Conservation (phyloP, 64 coral and sea anemone genomes). For the Montipora sp. region DNA sequence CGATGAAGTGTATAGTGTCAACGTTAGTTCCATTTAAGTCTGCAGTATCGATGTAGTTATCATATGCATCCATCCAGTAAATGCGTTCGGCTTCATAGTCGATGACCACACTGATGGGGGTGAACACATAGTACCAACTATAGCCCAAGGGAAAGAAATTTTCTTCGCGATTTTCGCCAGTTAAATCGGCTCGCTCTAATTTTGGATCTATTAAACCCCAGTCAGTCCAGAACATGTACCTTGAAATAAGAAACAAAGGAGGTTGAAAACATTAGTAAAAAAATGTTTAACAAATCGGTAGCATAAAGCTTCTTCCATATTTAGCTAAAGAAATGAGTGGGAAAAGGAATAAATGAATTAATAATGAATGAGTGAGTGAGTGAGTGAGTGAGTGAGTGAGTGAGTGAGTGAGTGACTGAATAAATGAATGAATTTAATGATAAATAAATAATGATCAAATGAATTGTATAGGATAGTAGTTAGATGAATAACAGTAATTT, state of each 20-base stretch:
- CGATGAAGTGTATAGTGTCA: neutral
- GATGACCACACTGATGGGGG: slow-evolving; percentile 38
- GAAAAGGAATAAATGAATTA: no score
- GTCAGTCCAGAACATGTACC: slow-evolving; percentile 67
- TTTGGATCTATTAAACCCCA: slow-evolving; percentile 16
- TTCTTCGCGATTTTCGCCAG: slow-evolving; percentile 31
- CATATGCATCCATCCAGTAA: slow-evolving; percentile 27
- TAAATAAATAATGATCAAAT: no score
- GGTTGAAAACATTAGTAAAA: neutral
- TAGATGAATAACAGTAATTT: no score
- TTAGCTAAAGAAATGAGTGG: no score
- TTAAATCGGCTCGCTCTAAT: slow-evolving; percentile 52
- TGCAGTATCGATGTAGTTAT: slow-evolving; percentile 42
- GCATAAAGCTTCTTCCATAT: no score
- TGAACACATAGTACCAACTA: neutral
- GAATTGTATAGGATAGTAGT: no score
- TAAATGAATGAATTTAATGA: no score
- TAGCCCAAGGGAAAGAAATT: neutral
- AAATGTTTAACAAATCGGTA: no score
- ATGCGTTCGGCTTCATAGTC: slow-evolving; percentile 38
- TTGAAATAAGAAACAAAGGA: neutral
- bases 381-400: no score
- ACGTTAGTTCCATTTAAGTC: slow-evolving; percentile 24
- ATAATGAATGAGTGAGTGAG: no score
- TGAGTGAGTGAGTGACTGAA: no score